These are phyloP conservation scores for Charaxes varanes DNA, from an alignment of 1,140 invertebrate species.

Conservation along the genomic window DNA sequence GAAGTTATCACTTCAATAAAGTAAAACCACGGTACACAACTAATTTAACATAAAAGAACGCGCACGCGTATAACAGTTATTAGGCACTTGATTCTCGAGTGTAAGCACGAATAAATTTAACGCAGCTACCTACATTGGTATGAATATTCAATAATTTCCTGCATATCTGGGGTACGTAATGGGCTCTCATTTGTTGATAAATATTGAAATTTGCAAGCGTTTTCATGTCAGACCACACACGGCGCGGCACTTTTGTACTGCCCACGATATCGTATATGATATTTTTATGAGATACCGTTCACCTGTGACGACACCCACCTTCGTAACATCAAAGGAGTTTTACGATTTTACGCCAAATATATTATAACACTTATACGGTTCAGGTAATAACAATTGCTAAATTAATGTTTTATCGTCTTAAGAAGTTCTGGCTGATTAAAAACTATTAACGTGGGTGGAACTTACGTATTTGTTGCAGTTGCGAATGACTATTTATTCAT, in stretches of 20 bases:
- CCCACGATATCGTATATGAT: constrained; percentile 25
- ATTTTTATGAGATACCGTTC: constrained; percentile 42
- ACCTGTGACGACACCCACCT: constrained; percentile 27
- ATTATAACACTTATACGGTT: too few relatives aligned
- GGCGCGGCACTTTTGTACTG: constrained; percentile 34
- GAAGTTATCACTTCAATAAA: too few relatives aligned
- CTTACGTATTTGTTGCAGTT: too few relatives aligned
- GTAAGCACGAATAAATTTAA: constrained; percentile 5
- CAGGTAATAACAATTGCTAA: too few relatives aligned
- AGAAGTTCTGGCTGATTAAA: too few relatives aligned
- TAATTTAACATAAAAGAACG: too few relatives aligned
- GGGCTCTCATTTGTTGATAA: constrained; percentile 53
- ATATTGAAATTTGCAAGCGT: constrained; percentile 53
- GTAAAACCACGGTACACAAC: too few relatives aligned
- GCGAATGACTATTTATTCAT: too few relatives aligned
- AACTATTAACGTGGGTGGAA: too few relatives aligned
- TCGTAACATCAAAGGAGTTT: constrained; percentile 6
- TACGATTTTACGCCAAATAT: background rate
- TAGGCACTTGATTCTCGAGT: background rate
- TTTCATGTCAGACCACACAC: constrained; percentile 53
- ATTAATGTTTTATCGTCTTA: too few relatives aligned
- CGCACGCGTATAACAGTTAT: background rate
- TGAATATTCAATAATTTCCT: constrained; percentile 37
- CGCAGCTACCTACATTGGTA: constrained; percentile 13
- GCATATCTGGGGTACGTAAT: constrained; percentile 37